Evolutionary conservation across 2,797 vertebrate genomes (phyloP), one percentile per base, ranked within the genome.

Genomic region (Rhynchotus rufescens): DNA sequence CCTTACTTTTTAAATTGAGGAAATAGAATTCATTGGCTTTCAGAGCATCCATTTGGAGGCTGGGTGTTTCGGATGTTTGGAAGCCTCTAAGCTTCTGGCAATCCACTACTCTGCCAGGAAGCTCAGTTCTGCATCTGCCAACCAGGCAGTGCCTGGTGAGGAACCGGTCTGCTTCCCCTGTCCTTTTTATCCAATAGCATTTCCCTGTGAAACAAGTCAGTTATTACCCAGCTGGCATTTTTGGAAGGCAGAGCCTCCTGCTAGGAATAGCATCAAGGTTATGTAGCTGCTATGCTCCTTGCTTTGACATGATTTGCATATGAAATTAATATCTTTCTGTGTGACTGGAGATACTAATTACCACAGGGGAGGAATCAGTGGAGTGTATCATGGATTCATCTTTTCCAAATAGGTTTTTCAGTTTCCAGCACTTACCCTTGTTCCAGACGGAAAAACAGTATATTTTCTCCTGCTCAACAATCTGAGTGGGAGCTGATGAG

Each of bases 1-100:
- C 62, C 11, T 52, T 36, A 15, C 34, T 19, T 86, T 84, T 82
- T 57, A 49, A 47, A 62, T 21, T 32, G 23, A 62, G 12, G 15
- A 85, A 80, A 23, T 4, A 7, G 32, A 61, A 92, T 71, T 1
- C 7, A 19, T 21, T 71, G 11, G 28, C 36, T 71, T 67, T 14
- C 38, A 0, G 0, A 61, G 30, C 8, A 74, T 34, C 15, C 15
- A n/a, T 17, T 2, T 19, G 19, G 28, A 54, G 12, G 2, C 28
- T 69, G 51, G 8, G 4, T 32, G 10, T 44, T 76, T 13, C 21
- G 26, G 28, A 30, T 3, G 8, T 9, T 28, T 40, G 61, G 26
- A 42, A 64, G 61, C 22, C 20, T 26, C 36, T 57, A 20, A 83
- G 12, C 12, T 28, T 76, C 66, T 49, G 23, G 9, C 16, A 30